A percentile compares a stretch with the other conserved stretches of the same genome.
These are phyloP conservation scores for Lacerta bilineata DNA, from an alignment of 2,797 vertebrate genomes.

Conservation along the genomic window DNA sequence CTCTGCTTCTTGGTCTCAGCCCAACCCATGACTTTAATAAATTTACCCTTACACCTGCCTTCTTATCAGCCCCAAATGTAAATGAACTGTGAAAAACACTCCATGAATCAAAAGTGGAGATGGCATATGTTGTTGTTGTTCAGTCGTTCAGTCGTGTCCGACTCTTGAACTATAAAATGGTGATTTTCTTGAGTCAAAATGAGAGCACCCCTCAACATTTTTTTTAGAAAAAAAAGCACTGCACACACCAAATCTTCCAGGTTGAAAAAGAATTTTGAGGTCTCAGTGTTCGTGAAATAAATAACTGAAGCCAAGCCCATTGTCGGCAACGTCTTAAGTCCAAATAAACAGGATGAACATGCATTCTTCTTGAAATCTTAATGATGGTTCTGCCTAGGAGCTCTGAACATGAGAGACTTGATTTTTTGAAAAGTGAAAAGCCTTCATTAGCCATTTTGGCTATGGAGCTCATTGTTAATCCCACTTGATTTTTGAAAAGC, in stretches of 20 bases:
- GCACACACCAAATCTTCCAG: neutral
- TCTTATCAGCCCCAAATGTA: too few relatives aligned
- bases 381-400: constrained; percentile 50
- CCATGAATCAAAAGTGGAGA: too few relatives aligned
- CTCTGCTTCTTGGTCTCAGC: too few relatives aligned
- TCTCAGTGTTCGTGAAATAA: constrained; percentile 33
- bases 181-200: too few relatives aligned
- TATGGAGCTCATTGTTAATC: neutral
- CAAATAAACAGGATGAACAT: constrained; percentile 58
- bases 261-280: neutral
- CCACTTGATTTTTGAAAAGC: too few relatives aligned
- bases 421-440: constrained; percentile 37
- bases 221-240: rapidly evolving
- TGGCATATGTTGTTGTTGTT: too few relatives aligned
- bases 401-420: constrained; percentile 25
- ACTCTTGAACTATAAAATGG: too few relatives aligned
- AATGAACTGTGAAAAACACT: too few relatives aligned
- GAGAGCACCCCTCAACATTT: too few relatives aligned
- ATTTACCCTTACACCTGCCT: too few relatives aligned
- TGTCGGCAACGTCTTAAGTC: constrained; percentile 51
- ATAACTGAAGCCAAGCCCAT: constrained; percentile 43
- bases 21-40: too few relatives aligned
- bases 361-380: constrained; percentile 59
- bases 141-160: too few relatives aligned
- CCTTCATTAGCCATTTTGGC: neutral